A percentile compares a stretch with the other conserved stretches of the same genome.
Evolutionary conservation across 2,888 invertebrate species (phyloP).

Genomic region (Lithosia quadra): DNA sequence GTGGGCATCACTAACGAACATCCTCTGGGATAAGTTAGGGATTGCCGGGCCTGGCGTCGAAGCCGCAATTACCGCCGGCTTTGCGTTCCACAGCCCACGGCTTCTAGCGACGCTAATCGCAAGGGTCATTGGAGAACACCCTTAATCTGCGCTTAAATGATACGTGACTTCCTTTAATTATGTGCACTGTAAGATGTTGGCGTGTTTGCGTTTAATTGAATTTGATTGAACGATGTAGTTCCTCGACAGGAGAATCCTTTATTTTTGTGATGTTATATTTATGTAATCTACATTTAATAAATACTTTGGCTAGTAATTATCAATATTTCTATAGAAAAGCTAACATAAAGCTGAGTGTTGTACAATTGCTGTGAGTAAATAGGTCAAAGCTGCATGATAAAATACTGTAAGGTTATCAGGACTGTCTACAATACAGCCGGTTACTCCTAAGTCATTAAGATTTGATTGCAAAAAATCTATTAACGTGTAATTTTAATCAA

Average conservation of each 20-base stretch:
- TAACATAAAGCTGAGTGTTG: background rate
- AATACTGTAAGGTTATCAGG: background rate
- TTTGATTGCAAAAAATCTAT: background rate
- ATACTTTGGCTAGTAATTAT: background rate
- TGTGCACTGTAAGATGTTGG: constrained; percentile 42
- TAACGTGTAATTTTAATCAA: background rate
- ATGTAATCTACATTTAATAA: background rate
- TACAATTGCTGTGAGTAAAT: no score
- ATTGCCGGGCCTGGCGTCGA: constrained; percentile 72
- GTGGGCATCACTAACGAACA: constrained; percentile 68
- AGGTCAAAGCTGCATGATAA: background rate
- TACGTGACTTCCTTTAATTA: constrained; percentile 72
- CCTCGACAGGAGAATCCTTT: background rate
- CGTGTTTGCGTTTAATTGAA: constrained; percentile 19
- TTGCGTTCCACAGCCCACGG: constrained; percentile 69
- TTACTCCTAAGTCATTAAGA: background rate
- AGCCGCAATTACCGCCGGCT: constrained; percentile 82
- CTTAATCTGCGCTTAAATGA: constrained; percentile 72
- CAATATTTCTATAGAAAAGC: background rate
- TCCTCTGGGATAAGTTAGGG: constrained; percentile 71
- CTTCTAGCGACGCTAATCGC: constrained; percentile 70
- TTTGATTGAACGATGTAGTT: background rate
- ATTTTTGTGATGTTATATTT: background rate
- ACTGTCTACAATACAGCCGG: background rate
- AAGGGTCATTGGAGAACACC: constrained; percentile 69